phyloP scores from a whole-genome alignment of 2,113 vertebrate genomes.

The Charina bottae region DNA sequence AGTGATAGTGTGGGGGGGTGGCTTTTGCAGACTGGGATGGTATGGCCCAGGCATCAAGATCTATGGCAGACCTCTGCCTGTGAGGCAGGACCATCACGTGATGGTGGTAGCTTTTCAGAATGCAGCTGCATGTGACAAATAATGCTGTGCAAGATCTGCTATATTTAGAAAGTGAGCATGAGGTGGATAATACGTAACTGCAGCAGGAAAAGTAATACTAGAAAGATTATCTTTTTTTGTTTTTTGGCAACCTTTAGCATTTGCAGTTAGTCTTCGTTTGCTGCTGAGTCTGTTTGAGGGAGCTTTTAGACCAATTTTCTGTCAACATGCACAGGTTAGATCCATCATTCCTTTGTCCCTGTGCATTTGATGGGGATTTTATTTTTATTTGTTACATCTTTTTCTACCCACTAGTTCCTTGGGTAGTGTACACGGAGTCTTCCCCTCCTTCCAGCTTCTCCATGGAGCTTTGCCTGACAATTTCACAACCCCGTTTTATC shows the following conservation, averaged over 20 bases:
- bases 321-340: background rate
- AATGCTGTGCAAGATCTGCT: background rate
- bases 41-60: background rate
- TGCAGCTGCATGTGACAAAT: constrained; percentile 5
- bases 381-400: background rate
- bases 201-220: background rate
- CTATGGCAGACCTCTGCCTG: background rate
- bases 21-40: background rate
- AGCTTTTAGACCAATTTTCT: background rate
- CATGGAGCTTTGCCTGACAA: background rate
- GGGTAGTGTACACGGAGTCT: background rate
- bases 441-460: background rate
- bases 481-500: background rate
- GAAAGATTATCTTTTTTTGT: background rate
- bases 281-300: background rate
- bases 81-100: background rate
- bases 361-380: background rate
- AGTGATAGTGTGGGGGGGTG: too few species aligned
- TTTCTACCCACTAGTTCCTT: background rate
- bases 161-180: background rate
- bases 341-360: background rate
- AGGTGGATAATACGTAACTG: background rate
- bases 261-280: background rate
- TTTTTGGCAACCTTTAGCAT: background rate
- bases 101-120: background rate